Evolutionary conservation across 2,113 vertebrate species (phyloP), one percentile per base, ranked within the genome.

Genomic region (Sinocyclocheilus anophthalmus): DNA sequence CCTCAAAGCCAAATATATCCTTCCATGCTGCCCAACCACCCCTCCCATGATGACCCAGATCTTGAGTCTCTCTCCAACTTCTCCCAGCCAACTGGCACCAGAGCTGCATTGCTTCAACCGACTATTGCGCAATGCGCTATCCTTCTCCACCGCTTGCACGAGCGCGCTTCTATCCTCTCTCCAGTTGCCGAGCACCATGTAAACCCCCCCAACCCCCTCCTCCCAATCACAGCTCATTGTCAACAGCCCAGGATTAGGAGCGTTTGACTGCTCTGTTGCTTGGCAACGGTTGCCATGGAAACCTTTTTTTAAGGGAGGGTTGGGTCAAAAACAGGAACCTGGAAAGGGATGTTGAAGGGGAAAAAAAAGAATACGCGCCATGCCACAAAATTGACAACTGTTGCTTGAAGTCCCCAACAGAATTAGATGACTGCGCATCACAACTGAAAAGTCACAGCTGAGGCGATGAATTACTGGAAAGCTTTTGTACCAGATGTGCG

Each of bases 191-290:
- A 30, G 72, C 75, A 50, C n/a, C 11, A 67, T 20, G 26, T 18
- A 45, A 50, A 12, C 11, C 48, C 48, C 48, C 42, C 72, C 48
- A 65, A 53, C 80, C 88, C 91, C 90, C 84, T 84, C 79, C 90
- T 88, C 91, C 92, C 89, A 89, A 89, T 92, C 93, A 94, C 93
- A 94, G 93, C 94, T 95, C 93, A 94, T 93, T 95, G 94, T 95
- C 94, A 95, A 93, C 93, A 93, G 92, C 87, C 73, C 89, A 90
- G 93, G 94, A 95, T 95, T 95, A 95, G 93, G 92, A 95, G 94
- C 94, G 92, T 95, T 94, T 94, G 93, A 94, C 94, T 93, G 90
- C 91, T 91, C 91, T 94, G 95, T 95, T 96, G 92, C 95, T 92
- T 92, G 88, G 95, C 92, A 94, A 94, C 94, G 63, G 94, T 94